phyloP scores from a whole-genome alignment of 2,113 vertebrate species.

The Gnathochromis pfefferi region DNA sequence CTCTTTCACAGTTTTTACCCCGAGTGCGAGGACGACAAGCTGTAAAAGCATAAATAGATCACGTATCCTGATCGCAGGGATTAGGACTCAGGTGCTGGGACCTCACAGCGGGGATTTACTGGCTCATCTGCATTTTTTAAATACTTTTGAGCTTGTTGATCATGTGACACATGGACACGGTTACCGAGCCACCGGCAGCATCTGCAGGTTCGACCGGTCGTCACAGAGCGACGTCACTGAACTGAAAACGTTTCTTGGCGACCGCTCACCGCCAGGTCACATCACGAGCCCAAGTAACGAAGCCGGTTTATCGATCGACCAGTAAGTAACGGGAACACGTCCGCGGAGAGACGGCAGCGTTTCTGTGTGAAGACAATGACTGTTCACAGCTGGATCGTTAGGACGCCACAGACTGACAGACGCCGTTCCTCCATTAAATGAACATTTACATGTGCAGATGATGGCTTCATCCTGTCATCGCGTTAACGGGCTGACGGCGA shows the following conservation, averaged over 20 bases:
- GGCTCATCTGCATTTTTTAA: neutral
- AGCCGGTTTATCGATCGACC: neutral
- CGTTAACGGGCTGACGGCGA: neutral
- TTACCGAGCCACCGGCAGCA: neutral
- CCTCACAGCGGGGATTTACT: neutral
- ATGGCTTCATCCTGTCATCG: neutral
- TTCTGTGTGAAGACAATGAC: neutral
- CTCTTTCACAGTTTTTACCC: neutral
- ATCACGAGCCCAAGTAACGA: neutral
- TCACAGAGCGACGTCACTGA: neutral
- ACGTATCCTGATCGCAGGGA: neutral
- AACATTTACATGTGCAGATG: neutral
- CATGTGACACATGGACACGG: neutral
- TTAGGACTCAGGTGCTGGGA: neutral
- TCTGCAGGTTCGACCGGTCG: neutral
- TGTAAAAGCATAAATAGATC: neutral
- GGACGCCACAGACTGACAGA: neutral
- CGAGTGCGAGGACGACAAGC: neutral
- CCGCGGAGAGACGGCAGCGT: neutral
- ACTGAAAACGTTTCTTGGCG: neutral
- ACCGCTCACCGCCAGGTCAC: neutral
- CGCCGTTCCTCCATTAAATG: neutral
- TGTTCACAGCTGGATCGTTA: neutral
- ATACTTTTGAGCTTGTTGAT: neutral
- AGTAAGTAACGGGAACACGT: rapidly evolving